A percentile compares a stretch with the other conserved stretches of the same genome.
These are phyloP conservation scores for Trididemnum miniatum DNA, from an alignment of 23 tunicate genomes.

Conservation along the genomic window DNA sequence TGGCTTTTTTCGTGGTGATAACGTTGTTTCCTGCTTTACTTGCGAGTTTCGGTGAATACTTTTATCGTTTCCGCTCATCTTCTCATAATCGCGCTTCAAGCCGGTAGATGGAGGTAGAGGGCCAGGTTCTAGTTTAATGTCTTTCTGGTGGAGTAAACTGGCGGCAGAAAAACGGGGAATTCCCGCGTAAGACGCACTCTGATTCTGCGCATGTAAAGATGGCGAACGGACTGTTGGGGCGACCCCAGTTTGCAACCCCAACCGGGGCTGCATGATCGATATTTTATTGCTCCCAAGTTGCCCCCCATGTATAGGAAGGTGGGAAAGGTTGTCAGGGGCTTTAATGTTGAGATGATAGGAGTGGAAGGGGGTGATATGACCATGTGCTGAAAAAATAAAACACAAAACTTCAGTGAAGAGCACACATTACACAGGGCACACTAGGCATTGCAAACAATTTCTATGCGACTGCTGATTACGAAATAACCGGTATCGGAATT, in stretches of 20 bases:
- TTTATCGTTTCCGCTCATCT: not conserved
- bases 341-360: no score
- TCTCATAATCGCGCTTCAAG: conserved; percentile 58
- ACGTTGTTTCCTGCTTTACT: conserved; percentile 9
- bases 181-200: not conserved
- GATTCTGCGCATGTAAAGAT: not conserved
- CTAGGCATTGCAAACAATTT: no score
- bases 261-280: not conserved
- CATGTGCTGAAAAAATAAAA: no score
- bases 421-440: no score
- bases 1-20: conserved; percentile 90
- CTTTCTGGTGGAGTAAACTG: not conserved
- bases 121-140: conserved; percentile 21
- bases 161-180: not conserved
- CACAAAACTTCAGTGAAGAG: no score
- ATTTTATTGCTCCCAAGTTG: no score
- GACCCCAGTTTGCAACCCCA: no score
- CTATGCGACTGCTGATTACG: no score
- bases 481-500: no score
- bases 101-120: conserved; percentile 14
- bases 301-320: no score
- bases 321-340: no score
- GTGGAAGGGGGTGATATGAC: no score
- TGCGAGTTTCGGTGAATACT: not conserved
- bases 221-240: not conserved